Base-by-base conservation (phyloP, 2,888 invertebrate species). In the Microctonus brassicae region DNA sequence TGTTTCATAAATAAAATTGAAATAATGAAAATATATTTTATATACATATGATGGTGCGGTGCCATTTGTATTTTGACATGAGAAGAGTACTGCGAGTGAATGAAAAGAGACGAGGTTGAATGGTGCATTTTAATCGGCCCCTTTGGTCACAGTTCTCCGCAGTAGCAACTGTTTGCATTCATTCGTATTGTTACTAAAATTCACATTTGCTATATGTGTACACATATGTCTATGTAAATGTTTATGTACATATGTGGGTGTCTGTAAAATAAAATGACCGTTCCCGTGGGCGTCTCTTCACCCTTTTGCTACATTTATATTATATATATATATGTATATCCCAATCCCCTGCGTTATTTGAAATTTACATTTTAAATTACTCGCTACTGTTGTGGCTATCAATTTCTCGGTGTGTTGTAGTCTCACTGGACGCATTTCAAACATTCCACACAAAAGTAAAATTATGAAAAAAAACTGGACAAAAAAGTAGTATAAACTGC, bases 351-450 rank as follows among this genome's bases (percentile, higher is more conserved):
- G 60, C 53, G 60, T 33, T 42, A 58, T 62, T 62, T 62, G 62
- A 39, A 47, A 71, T 71, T 71, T 71, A 66, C 64, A 71, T 71
- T 66, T 60, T 58, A 71, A 71, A 71, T 71, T 71, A 71, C 66
- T 66, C 61, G 65, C 47, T 34, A 20, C 65, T 60, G 70, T 36
- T 34, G 57, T 33, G 61, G 66, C 60, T 52, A 66, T 66, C 52
- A 65, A 66, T 65, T 70, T 57, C 66, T 24, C 24, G 22, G 42
- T n/a, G 4, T 47, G 24, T 26, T 39, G 26, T n/a, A 62, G 22
- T 20, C 62, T 26, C 34, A 39, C 39, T 33, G 61, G 42, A 17
- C 42, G 61, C 52, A 42, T 42, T 62, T 62, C 34, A 29, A 62
- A 62, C 42, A 62, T 62, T 42, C 62, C 62, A 39, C n/a, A 24